These are phyloP conservation scores for Stenolophus ochropezus DNA, from an alignment of 2,888 invertebrate genomes.

Conservation along the genomic window DNA sequence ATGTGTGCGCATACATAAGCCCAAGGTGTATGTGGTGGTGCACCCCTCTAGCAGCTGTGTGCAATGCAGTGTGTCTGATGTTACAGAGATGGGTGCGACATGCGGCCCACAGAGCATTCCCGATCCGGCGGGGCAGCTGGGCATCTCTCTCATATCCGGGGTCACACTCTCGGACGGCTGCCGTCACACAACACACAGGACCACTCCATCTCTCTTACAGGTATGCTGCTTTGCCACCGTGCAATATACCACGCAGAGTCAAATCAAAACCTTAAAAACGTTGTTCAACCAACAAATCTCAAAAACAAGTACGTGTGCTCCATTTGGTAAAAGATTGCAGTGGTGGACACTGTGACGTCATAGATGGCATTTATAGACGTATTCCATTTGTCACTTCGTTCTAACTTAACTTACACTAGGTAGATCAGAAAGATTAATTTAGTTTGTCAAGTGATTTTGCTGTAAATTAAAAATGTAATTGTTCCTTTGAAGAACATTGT, in stretches of 20 bases:
- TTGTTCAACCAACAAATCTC: not conserved
- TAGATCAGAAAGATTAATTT: too few species aligned
- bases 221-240: too few species aligned
- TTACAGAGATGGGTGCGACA: slow-evolving; percentile 74
- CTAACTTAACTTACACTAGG: too few species aligned
- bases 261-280: not conserved
- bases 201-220: slow-evolving; percentile 64
- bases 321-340: too few species aligned
- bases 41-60: slow-evolving; percentile 63
- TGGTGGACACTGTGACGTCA: too few species aligned
- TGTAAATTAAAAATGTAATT: too few species aligned
- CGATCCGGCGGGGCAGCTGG: slow-evolving; percentile 73
- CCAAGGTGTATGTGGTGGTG: slow-evolving; percentile 9
- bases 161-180: slow-evolving; percentile 81
- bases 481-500: too few species aligned
- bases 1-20: slow-evolving; percentile 13
- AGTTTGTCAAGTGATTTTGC: too few species aligned
- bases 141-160: slow-evolving; percentile 78
- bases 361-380: too few species aligned
- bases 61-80: slow-evolving; percentile 62
- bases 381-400: too few species aligned
- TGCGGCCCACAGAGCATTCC: slow-evolving; percentile 70
- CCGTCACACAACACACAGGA: slow-evolving; percentile 78
- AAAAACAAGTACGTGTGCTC: too few species aligned
- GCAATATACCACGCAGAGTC: too few species aligned